These are phyloP conservation scores for Campylomormyrus numenius DNA, from an alignment of 2,113 vertebrate species.

Conservation along the genomic window DNA sequence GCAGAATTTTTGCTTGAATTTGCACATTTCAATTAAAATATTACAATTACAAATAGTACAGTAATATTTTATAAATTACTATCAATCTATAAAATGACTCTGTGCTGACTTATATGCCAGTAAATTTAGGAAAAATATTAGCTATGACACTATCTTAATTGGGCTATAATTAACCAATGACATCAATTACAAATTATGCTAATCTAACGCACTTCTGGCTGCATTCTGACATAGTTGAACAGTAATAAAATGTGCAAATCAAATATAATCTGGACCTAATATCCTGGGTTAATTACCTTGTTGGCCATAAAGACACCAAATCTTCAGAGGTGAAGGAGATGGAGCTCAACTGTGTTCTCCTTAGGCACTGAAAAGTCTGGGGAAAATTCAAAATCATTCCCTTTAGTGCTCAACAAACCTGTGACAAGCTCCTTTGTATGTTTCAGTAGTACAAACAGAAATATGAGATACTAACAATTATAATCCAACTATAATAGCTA, in stretches of 20 bases:
- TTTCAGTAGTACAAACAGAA: background rate
- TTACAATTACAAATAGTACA: background rate
- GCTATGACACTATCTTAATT: conserved; percentile 60
- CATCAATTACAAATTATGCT: conserved; percentile 60
- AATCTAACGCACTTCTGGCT: conserved; percentile 54
- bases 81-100: conserved; percentile 54
- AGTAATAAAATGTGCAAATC: conserved; percentile 9
- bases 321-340: background rate
- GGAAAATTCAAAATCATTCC: background rate
- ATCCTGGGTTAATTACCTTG: background rate
- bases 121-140: conserved; percentile 54
- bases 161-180: conserved; percentile 64
- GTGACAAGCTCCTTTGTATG: background rate
- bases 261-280: background rate
- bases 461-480: background rate
- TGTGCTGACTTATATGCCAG: conserved; percentile 54
- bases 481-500: background rate
- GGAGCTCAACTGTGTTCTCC: background rate
- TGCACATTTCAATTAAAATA: background rate
- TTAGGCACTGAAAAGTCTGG: background rate
- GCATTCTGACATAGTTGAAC: conserved; percentile 53
- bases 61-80: conserved; percentile 52
- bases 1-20: background rate
- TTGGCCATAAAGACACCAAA: background rate
- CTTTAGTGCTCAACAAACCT: background rate